Percentiles rank a stretch among this genome's conserved stretches.
These are phyloP conservation scores for Perca schrenkii DNA, from an alignment of 2,113 vertebrate genomes.

Conservation along the genomic window DNA sequence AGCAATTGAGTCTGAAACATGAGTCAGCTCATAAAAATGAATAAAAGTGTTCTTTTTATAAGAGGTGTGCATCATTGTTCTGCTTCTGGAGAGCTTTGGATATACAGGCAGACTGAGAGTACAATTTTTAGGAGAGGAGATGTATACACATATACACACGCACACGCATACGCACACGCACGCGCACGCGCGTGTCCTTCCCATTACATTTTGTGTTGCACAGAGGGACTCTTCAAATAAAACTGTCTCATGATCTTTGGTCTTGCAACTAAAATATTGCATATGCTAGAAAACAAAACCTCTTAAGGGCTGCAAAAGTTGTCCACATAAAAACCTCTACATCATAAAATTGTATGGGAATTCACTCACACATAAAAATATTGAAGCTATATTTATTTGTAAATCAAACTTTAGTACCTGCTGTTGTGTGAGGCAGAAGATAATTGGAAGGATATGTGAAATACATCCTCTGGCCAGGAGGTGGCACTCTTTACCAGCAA, in stretches of 20 bases:
- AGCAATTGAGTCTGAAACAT: background rate
- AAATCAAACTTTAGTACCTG: conserved; percentile 28
- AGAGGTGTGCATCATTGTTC: background rate
- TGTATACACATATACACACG: background rate
- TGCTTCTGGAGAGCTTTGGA: background rate
- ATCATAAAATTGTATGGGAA: conserved; percentile 10
- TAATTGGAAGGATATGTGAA: background rate
- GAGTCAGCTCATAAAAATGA: background rate
- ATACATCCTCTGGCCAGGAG: conserved; percentile 50
- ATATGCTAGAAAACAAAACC: background rate
- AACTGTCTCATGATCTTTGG: conserved; percentile 17
- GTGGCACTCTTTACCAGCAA: conserved; percentile 51
- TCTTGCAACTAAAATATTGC: background rate
- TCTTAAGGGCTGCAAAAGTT: conserved; percentile 15
- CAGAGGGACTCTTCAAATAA: conserved; percentile 20
- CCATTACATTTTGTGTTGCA: conserved; percentile 39
- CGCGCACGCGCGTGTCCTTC: background rate
- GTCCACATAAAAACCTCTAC: conserved; percentile 12
- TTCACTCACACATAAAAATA: conserved; percentile 12
- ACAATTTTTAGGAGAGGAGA: background rate
- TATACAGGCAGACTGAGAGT: background rate
- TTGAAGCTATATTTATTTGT: conserved; percentile 20
- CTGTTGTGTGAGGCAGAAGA: background rate
- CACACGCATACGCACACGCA: too few species aligned
- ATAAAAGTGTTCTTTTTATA: background rate